phyloP scores from a whole-genome alignment of 2,888 invertebrate species.

The Torymus auratus region DNA sequence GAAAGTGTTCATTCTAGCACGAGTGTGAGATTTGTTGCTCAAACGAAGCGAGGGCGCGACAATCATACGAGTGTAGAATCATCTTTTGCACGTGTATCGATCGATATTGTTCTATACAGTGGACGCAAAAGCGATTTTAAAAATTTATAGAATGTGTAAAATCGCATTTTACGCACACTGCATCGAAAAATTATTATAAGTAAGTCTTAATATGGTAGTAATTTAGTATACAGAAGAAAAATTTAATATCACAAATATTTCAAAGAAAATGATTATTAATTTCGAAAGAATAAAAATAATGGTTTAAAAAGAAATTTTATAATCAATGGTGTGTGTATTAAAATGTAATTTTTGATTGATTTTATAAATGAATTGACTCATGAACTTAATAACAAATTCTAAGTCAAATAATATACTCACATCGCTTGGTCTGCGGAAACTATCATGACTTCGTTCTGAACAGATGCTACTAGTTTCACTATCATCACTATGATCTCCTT shows the following conservation, averaged over 20 bases:
- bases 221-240: not conserved
- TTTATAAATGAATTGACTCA: too few species aligned
- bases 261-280: not conserved
- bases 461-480: slow-evolving; percentile 97
- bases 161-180: too few species aligned
- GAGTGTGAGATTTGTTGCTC: too few species aligned
- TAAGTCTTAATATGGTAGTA: not conserved
- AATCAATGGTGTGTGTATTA: not conserved
- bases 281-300: not conserved
- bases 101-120: too few species aligned
- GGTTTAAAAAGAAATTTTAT: too few species aligned
- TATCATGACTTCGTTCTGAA: slow-evolving; percentile 92
- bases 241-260: slow-evolving; percentile 8
- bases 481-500: slow-evolving; percentile 87
- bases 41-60: too few species aligned
- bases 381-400: not conserved
- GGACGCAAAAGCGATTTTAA: too few species aligned
- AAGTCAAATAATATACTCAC: slow-evolving; percentile 78
- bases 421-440: slow-evolving; percentile 87
- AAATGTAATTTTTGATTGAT: too few species aligned
- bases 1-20: too few species aligned
- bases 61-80: too few species aligned
- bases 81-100: too few species aligned
- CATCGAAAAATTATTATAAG: not conserved
- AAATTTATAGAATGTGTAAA: too few species aligned